A percentile compares a stretch with the other conserved stretches of the same genome.
Conservation (phyloP, 2,797 vertebrate species). For the Takifugu rubripes region DNA sequence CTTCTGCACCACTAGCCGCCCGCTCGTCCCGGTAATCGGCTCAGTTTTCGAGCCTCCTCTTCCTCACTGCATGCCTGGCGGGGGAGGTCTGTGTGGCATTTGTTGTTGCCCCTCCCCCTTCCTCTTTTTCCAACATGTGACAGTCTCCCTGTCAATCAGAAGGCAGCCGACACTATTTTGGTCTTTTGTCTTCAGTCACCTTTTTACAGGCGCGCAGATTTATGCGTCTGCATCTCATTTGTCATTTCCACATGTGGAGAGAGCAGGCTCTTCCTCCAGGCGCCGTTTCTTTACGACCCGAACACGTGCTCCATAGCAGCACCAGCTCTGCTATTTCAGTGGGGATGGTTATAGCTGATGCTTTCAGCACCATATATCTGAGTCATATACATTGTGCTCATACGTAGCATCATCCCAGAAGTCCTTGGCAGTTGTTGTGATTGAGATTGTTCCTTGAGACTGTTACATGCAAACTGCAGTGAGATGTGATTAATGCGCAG, state of each 20-base stretch:
- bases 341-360: constrained; percentile 17
- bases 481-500: constrained; percentile 3
- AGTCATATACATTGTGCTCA: neutral
- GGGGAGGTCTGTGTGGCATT: constrained; percentile 56
- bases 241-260: neutral
- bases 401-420: constrained; percentile 34
- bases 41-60: constrained; percentile 39
- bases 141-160: constrained; percentile 68
- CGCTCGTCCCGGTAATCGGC: constrained; percentile 65
- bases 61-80: constrained; percentile 44
- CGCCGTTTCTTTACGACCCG: constrained; percentile 9
- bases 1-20: constrained; percentile 82
- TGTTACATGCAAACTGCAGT: constrained; percentile 64
- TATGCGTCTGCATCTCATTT: neutral
- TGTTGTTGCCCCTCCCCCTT: constrained; percentile 31
- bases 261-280: neutral
- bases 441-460: constrained; percentile 72
- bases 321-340: constrained; percentile 6
- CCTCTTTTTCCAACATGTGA: constrained; percentile 71
- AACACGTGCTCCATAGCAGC: neutral
- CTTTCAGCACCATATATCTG: constrained; percentile 38
- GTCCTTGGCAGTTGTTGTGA: constrained; percentile 73
- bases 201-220: constrained; percentile 6
- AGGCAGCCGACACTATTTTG: constrained; percentile 9
- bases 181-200: neutral